Conservation (phyloP, 2,113 vertebrate species). For the Trichechus manatus region DNA sequence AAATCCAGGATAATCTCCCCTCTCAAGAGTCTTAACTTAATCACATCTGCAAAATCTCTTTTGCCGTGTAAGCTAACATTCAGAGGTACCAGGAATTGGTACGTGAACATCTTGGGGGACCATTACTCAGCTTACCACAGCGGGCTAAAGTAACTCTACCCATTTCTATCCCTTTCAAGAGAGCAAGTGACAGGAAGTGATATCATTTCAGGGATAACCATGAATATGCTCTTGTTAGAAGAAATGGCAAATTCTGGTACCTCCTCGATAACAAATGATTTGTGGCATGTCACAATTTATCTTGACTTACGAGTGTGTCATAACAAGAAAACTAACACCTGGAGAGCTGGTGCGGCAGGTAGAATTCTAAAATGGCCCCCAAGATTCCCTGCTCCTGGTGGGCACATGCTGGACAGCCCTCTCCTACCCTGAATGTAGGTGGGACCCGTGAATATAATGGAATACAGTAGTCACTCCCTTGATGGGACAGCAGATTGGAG, state of each 20-base stretch:
- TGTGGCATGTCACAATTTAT: conserved; percentile 27
- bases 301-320: neutral
- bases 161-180: neutral
- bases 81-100: neutral
- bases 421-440: neutral
- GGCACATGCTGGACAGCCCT: neutral
- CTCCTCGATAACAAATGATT: neutral
- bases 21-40: neutral
- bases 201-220: neutral
- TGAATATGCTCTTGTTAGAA: neutral
- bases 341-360: neutral
- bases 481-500: neutral
- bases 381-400: neutral
- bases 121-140: neutral
- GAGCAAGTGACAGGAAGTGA: neutral
- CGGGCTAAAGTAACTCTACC: neutral
- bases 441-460: neutral
- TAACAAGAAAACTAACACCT: neutral
- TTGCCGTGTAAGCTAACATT: neutral
- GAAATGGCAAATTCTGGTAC: neutral
- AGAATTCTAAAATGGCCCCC: neutral
- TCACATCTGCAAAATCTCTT: neutral
- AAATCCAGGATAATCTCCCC: neutral
- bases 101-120: neutral
- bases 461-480: neutral